phyloP scores from a whole-genome alignment of 1,140 invertebrate species.

The Lerema accius region DNA sequence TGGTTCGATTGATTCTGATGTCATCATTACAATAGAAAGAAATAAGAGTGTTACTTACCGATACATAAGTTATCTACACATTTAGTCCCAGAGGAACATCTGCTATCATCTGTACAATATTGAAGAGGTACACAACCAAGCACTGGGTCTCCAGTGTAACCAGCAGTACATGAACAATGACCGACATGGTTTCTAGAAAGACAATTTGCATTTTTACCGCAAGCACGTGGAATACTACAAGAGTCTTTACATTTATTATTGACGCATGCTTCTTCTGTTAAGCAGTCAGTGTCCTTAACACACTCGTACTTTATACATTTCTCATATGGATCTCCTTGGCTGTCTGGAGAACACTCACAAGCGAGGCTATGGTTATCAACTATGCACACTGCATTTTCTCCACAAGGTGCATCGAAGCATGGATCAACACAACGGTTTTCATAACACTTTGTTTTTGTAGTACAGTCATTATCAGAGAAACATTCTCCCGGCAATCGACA shows the following conservation, averaged over 20 bases:
- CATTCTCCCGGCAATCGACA: slow-evolving; percentile 92
- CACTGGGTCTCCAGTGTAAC: slow-evolving; percentile 93
- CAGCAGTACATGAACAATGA: slow-evolving; percentile 90
- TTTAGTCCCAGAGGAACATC: slow-evolving; percentile 91
- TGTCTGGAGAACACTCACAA: slow-evolving; percentile 89
- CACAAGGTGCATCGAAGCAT: slow-evolving; percentile 88
- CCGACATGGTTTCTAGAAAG: slow-evolving; percentile 88
- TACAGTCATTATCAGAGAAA: slow-evolving; percentile 90
- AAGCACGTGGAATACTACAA: slow-evolving; percentile 90
- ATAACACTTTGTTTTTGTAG: slow-evolving; percentile 88
- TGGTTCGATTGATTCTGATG: too few species aligned
- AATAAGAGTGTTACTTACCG: slow-evolving; percentile 76
- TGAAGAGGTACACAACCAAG: slow-evolving; percentile 91
- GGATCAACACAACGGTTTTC: slow-evolving; percentile 92
- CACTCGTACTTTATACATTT: slow-evolving; percentile 91
- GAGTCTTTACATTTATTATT: slow-evolving; percentile 91
- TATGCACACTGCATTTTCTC: slow-evolving; percentile 89
- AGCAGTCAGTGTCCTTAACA: slow-evolving; percentile 90
- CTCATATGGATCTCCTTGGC: slow-evolving; percentile 88
- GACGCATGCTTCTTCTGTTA: slow-evolving; percentile 87
- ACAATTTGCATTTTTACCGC: slow-evolving; percentile 91
- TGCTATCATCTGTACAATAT: slow-evolving; percentile 89
- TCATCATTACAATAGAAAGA: too few species aligned
- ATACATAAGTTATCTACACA: slow-evolving; percentile 92
- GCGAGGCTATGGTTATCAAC: slow-evolving; percentile 86